Evolutionary conservation across 2,113 vertebrate genomes (phyloP), one percentile per base, ranked within the genome.

Genomic region (Coptodon rendalli): DNA sequence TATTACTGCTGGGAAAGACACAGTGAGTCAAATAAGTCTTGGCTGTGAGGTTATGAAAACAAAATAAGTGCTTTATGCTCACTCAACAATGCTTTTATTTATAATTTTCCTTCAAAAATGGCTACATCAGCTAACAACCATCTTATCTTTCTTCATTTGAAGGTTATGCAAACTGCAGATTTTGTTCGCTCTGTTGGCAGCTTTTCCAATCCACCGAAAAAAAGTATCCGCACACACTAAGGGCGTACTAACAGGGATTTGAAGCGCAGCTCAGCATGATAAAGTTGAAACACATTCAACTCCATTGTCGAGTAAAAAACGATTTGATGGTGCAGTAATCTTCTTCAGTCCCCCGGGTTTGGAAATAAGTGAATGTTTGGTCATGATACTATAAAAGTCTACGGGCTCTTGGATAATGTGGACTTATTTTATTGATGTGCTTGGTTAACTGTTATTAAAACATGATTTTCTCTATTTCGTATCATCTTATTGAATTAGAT

Each of bases 401-500:
- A 81, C 16, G 22, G 56, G 12, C 6, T n/a, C 45, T 78, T 86
- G 82, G 63, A 90, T 86, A 53, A 84, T 29, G 57, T 85, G n/a
- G 59, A 68, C 34, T 31, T 73, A n/a, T 78, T 85, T 89, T 92
- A 90, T 68, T 81, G 82, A 80, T 89, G 63, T 52, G 68, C 50
- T 63, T 36, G 29, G 36, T 89, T 17, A 56, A 50, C 80, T 89
- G 83, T 86, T 81, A 83, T 81, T 82, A 68, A 84, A 83, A 36
- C 82, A 59, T 91, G 81, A 90, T 27, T 87, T 83, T 71, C 85
- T 91, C 80, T 73, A 56, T 87, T 89, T 81, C 29, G 90, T 85
- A 89, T 88, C 27, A 87, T 86, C 83, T 93, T 81, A 92, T 86
- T 93, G 86, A 92, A 91, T 92, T 85, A 81, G n/a, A 87, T 81